Percentiles rank a stretch among this genome's conserved stretches.
phyloP scores from a whole-genome alignment of 1,140 invertebrate species.

The Leguminivora glycinivorella region DNA sequence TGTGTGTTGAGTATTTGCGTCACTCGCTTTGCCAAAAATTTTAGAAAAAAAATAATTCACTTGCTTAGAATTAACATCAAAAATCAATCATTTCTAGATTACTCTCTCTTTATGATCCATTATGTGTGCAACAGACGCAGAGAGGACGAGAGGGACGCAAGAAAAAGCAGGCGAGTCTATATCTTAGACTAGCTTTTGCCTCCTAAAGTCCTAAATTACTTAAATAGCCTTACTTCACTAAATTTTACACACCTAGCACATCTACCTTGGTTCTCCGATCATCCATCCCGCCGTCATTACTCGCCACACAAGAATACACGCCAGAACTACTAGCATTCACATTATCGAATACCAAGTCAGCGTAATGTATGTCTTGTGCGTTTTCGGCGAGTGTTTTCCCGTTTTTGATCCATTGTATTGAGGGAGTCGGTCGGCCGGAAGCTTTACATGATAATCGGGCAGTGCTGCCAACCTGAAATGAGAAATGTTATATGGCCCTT shows the following conservation, averaged over 20 bases:
- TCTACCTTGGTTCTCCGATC: constrained; percentile 58
- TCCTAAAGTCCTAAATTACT: too few species aligned
- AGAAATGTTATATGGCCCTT: neutral
- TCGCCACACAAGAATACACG: constrained; percentile 58
- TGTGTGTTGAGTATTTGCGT: too few species aligned
- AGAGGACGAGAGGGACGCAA: too few species aligned
- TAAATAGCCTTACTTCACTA: too few species aligned
- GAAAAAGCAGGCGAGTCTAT: too few species aligned
- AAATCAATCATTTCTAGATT: too few species aligned
- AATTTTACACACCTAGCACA: constrained; percentile 58
- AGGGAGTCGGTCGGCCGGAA: constrained; percentile 52
- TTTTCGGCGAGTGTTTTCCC: constrained; percentile 54
- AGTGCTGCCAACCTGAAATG: constrained; percentile 43
- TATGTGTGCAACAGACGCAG: too few species aligned
- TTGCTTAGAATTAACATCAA: too few species aligned
- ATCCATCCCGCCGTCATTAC: constrained; percentile 63
- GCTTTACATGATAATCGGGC: constrained; percentile 59
- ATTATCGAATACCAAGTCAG: constrained; percentile 52
- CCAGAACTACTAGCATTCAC: constrained; percentile 47
- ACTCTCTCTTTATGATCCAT: too few species aligned
- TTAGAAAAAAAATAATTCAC: too few species aligned
- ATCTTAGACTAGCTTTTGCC: too few species aligned
- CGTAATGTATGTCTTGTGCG: constrained; percentile 42
- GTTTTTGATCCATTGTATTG: constrained; percentile 65
- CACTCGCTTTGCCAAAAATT: too few species aligned